Percentiles rank a stretch among this genome's conserved stretches.
phyloP scores from a whole-genome alignment of 2,797 vertebrate species.

The Enteromius afrohamiltoni region DNA sequence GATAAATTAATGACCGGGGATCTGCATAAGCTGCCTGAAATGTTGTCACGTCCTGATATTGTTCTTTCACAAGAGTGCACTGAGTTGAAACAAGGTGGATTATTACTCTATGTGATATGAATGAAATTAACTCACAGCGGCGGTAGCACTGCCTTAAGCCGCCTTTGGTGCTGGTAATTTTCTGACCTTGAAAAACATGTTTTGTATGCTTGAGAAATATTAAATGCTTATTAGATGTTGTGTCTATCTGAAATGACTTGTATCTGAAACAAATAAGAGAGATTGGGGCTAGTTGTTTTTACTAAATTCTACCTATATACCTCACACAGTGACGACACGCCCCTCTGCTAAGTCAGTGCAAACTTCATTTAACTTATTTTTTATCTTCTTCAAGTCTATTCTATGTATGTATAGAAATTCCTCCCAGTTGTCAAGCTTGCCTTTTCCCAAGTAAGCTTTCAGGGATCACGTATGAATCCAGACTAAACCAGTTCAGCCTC shows the following conservation, averaged over 20 bases:
- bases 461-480: background rate
- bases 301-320: background rate
- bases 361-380: background rate
- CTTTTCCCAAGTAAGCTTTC: conserved; percentile 7
- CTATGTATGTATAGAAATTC: background rate
- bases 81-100: conserved; percentile 41
- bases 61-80: conserved; percentile 38
- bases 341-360: background rate
- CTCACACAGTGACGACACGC: background rate
- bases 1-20: conserved; percentile 42
- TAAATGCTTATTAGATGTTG: conserved; percentile 2
- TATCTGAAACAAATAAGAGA: background rate
- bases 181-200: conserved; percentile 24
- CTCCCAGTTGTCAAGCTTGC: background rate
- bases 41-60: conserved; percentile 33
- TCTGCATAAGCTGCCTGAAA: conserved; percentile 60
- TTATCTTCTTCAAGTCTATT: background rate
- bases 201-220: conserved; percentile 1
- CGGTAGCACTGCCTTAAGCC: conserved; percentile 3
- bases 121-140: conserved; percentile 59
- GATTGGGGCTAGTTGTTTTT: background rate
- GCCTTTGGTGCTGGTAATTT: conserved; percentile 2
- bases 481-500: conserved; percentile 3
- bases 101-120: conserved; percentile 64
- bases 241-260: background rate